Conservation (phyloP, 2,888 invertebrate species). For the Drosophila kanekoi region DNA sequence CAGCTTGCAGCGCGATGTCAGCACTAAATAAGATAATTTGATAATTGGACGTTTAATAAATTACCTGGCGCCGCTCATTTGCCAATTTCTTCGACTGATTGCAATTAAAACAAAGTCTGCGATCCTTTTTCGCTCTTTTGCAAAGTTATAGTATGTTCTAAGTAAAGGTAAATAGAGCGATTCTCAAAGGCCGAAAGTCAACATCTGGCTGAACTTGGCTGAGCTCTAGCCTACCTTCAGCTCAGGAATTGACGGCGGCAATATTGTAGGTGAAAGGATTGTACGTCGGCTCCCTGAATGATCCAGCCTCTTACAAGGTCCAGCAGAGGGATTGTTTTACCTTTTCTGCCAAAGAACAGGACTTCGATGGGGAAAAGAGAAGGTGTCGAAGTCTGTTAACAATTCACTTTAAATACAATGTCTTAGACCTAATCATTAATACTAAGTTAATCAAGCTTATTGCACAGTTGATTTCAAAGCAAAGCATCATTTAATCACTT, state of each 20-base stretch:
- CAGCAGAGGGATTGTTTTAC: too few species aligned
- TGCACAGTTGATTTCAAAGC: too few species aligned
- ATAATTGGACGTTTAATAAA: conserved; percentile 80
- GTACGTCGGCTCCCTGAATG: conserved; percentile 18
- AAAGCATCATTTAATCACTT: too few species aligned
- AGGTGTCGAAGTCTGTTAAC: conserved; percentile 25
- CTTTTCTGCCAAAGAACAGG: conserved; percentile 79
- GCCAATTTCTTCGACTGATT: not conserved
- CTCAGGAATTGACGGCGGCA: too few species aligned
- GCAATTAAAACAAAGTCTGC: conserved; percentile 42
- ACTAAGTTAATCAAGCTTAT: too few species aligned
- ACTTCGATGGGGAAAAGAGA: conserved; percentile 67
- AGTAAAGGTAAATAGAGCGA: too few species aligned
- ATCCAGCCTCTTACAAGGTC: conserved; percentile 29
- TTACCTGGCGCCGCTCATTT: conserved; percentile 76
- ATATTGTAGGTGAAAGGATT: conserved; percentile 8
- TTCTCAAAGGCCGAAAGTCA: too few species aligned
- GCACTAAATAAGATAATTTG: conserved; percentile 67
- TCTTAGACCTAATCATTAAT: too few species aligned
- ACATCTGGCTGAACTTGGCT: too few species aligned
- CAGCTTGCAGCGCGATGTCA: conserved; percentile 67
- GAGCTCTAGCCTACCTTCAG: too few species aligned
- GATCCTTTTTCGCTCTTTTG: conserved; percentile 48
- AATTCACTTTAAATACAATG: too few species aligned
- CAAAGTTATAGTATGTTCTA: too few species aligned